Percentiles rank a stretch among this genome's conserved stretches.
Evolutionary conservation across 2,888 invertebrate genomes (phyloP).

Genomic region (Caenorhabditis sulstoni): DNA sequence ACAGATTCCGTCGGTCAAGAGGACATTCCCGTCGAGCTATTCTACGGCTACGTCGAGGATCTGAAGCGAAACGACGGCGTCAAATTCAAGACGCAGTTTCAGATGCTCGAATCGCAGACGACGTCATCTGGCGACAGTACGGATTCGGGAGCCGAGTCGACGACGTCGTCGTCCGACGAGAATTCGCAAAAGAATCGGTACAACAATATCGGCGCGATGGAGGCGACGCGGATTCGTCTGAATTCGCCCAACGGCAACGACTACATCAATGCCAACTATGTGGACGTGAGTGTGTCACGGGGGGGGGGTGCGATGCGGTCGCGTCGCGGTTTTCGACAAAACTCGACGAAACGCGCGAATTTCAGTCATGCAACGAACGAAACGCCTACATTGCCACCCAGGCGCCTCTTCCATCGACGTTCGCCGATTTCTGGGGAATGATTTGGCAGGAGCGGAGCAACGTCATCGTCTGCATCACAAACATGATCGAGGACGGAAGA

Average conservation of each 20-base stretch:
- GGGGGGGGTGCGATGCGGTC: too few species aligned
- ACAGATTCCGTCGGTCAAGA: conserved; percentile 69
- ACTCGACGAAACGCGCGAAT: neutral
- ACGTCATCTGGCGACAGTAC: conserved; percentile 13
- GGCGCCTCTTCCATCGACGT: conserved; percentile 79
- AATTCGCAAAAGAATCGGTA: conserved; percentile 67
- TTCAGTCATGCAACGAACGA: conserved; percentile 71
- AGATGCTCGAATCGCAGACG: conserved; percentile 62
- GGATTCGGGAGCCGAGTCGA: conserved; percentile 36
- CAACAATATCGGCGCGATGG: conserved; percentile 77
- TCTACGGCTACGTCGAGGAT: conserved; percentile 78
- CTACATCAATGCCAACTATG: conserved; percentile 72
- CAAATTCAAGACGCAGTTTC: conserved; percentile 75
- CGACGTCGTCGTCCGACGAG: conserved; percentile 48
- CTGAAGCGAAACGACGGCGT: conserved; percentile 70
- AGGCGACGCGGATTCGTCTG: conserved; percentile 73
- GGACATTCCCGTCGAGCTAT: conserved; percentile 75
- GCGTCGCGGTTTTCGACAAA: neutral
- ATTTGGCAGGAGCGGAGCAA: conserved; percentile 78
- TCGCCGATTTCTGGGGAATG: conserved; percentile 73
- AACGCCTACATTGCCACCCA: conserved; percentile 79
- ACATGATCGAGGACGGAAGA: conserved; percentile 77
- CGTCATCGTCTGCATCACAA: conserved; percentile 78
- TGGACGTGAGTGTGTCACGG: conserved; percentile 64
- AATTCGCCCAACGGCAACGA: conserved; percentile 64